phyloP scores from a whole-genome alignment of 2,797 vertebrate genomes.

The Arnoldichthys spilopterus region DNA sequence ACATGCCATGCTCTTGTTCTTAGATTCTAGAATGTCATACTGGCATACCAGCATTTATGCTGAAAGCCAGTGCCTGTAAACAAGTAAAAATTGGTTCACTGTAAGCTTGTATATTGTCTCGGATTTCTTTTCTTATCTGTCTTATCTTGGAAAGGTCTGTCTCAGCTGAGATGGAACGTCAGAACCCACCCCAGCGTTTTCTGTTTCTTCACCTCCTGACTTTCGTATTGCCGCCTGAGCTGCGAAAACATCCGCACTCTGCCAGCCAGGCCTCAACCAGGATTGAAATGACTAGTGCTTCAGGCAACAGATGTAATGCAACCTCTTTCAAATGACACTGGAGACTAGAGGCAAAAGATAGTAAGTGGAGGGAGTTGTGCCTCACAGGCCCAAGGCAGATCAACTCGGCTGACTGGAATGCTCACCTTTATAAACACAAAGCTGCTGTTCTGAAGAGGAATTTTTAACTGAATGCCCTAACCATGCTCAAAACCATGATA shows the following conservation, averaged over 20 bases:
- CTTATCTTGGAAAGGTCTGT: not conserved
- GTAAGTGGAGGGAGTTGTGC: not conserved
- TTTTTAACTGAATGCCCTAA: not conserved
- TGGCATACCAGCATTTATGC: too few species aligned
- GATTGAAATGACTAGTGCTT: conserved; percentile 2
- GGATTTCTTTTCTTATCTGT: not conserved
- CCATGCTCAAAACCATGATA: not conserved
- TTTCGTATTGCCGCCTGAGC: not conserved
- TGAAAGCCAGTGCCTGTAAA: too few species aligned
- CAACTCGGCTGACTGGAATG: not conserved
- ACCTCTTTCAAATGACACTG: conserved; percentile 5
- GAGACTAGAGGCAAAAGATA: not conserved
- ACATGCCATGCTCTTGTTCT: too few species aligned
- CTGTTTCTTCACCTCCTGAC: not conserved
- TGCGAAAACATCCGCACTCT: not conserved
- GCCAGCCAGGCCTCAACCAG: not conserved
- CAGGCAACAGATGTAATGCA: conserved; percentile 15
- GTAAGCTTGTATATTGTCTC: not conserved
- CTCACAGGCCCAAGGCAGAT: not conserved
- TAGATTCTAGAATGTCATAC: too few species aligned
- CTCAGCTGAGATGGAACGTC: not conserved
- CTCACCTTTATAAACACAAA: conserved; percentile 15
- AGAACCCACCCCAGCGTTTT: not conserved
- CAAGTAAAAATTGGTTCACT: not conserved
- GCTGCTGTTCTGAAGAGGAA: not conserved